Base-by-base conservation (phyloP, 1,140 invertebrate species). In the Polypedilum pembai region DNA sequence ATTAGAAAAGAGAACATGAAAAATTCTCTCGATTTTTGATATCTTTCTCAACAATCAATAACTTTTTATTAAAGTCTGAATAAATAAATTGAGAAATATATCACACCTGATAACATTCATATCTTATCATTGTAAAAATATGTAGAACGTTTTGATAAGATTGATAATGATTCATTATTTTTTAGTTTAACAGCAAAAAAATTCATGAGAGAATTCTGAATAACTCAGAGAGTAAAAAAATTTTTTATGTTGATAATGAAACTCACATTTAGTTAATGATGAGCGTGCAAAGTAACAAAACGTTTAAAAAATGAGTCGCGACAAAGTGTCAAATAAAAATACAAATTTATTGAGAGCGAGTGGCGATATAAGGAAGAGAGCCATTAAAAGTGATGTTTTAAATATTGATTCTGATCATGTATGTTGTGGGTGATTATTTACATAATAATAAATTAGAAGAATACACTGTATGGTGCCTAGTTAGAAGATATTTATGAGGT, bases 311-410 rank as follows among this genome's bases (percentile, higher is more conserved):
- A 56, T 56, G 45, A 56, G 12, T n/a, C 12, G 8, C 12, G 45
- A 56, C 15, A 56, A 56, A 56, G 45, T 56, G 45, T 56, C 45
- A 56, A 56, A 56, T 56, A 56, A 15, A 56, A 56, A 56, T 56
- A 10, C 12, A 56, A 56, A 56, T 15, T 15, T 56, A 56, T 56
- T 56, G 45, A 4, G 45, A 4, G 45, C 12, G 45, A 56, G 45
- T 56, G 45, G 3, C 45, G n/a, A 56, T 56, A 56, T 56, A 12
- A 56, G 45, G 45, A 56, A n/a, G n/a, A 56, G n/a, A 56, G n/a
- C 15, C 45, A 56, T 56, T 56, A 56, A 15, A 56, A 56, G n/a
- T 56, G 45, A 56, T 12, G n/a, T 1, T 1, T 56, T 56, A 15
- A 56, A 12, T 0, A 56, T n/a, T 3, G 45, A 56, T 4, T 56